Base-by-base conservation (phyloP, 1,140 invertebrate species). In the Caenorhabditis brenneri region DNA sequence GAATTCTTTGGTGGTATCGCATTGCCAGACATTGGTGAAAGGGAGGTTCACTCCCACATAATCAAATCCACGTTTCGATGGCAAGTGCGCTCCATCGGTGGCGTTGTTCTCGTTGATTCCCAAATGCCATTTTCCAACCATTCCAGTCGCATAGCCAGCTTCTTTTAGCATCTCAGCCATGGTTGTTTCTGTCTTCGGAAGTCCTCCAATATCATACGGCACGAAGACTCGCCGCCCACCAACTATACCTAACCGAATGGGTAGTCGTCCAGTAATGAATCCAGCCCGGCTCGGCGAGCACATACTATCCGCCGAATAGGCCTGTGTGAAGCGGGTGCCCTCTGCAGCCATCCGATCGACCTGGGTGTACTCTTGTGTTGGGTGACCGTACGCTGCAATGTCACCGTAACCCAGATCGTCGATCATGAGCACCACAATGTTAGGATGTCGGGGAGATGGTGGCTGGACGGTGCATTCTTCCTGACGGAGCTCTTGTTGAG, bases 21-120 rank as follows among this genome's bases (percentile, higher is more conserved):
- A 90, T 49, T 90, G 88, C 88, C 88, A 90, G 2, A 85, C 84
- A 85, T 90, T 90, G 4, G 89, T 90, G 82, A 91, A 89, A 7
- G 88, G 88, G 36, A 89, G 48, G 60, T 89, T 89, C 22, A 89
- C 39, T 22, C 88, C 88, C 78, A 89, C 88, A 80, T 55, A 88
- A 49, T 89, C 88, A 53, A 89, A 89, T n/a, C 88, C 88, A 22
- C 88, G 51, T 29, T 74, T 80, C 5, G 84, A 87, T 27, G 88
- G 88, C 10, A 89, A 78, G 82, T 89, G 85, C 12, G 81, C 86
- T 15, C 89, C 89, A 83, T 90, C 89, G 53, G 85, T 86, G 19
- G 69, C 29, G 53, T 90, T 90, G 53, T 84, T 48, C 39, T 83
- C 85, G 80, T 91, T 91, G 58, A 90, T 91, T 51, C 90, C 90